Percentiles rank a stretch among this genome's conserved stretches.
Evolutionary conservation across 2,113 vertebrate species (phyloP).

Genomic region (Bettongia penicillata): DNA sequence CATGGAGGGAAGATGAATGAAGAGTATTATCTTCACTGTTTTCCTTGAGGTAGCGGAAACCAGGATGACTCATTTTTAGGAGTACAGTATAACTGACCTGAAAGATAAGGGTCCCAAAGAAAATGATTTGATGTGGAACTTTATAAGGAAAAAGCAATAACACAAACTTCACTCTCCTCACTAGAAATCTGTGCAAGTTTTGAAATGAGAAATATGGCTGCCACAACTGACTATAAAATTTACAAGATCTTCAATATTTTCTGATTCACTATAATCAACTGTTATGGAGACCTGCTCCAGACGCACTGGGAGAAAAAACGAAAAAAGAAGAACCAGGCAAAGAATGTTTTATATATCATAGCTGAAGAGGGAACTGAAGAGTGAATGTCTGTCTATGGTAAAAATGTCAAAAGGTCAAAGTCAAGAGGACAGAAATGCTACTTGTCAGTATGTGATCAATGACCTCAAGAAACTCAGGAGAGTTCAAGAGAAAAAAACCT

Average conservation of each 20-base stretch:
- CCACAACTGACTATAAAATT: neutral
- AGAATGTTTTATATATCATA: neutral
- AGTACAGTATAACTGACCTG: neutral
- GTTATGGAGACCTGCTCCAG: neutral
- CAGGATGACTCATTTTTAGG: neutral
- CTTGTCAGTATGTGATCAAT: neutral
- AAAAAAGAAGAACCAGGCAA: neutral
- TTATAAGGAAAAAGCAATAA: neutral
- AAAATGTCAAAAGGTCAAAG: conserved; percentile 23
- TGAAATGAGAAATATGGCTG: neutral
- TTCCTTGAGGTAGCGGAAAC: neutral
- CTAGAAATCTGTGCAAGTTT: neutral
- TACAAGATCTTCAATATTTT: neutral
- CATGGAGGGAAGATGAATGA: neutral
- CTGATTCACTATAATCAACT: neutral
- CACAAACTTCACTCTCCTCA: neutral
- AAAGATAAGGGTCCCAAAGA: neutral
- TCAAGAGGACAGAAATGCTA: conserved; percentile 5
- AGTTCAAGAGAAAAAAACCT: neutral
- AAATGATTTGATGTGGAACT: neutral
- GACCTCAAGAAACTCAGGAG: neutral
- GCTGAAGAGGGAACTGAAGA: neutral
- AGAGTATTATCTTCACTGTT: neutral
- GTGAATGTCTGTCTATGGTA: neutral
- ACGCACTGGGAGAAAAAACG: neutral